phyloP scores from a whole-genome alignment of 2,113 vertebrate genomes.

The Pampusana beccarii region DNA sequence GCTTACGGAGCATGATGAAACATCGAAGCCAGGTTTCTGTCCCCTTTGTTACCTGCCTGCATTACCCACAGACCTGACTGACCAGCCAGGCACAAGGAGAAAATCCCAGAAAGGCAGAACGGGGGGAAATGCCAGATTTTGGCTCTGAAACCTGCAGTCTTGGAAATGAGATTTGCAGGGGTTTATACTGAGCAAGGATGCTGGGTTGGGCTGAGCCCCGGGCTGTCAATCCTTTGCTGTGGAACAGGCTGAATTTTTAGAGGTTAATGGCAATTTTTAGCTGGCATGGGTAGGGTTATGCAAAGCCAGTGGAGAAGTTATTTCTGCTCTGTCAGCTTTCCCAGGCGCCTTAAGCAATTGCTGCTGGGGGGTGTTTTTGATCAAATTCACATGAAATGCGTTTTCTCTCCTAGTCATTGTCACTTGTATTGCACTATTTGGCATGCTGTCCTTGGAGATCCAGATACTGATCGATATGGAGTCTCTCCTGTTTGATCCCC shows the following conservation, averaged over 20 bases:
- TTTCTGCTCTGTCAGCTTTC: slow-evolving; percentile 31
- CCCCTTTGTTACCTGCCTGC: background rate
- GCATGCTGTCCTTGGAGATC: background rate
- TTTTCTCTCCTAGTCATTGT: background rate
- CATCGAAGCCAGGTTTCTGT: background rate
- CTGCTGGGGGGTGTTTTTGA: background rate
- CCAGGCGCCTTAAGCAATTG: background rate
- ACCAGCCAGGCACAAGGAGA: background rate
- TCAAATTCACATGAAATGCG: background rate
- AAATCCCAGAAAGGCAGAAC: background rate
- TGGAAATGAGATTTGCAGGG: background rate
- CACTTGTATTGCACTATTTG: background rate
- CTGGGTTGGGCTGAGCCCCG: background rate
- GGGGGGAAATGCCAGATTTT: background rate
- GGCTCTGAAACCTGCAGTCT: background rate
- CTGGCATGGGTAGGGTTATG: background rate
- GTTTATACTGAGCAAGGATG: background rate
- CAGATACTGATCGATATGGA: background rate
- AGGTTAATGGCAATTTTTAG: background rate
- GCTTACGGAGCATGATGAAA: background rate
- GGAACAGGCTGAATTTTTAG: background rate
- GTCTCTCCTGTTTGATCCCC: background rate
- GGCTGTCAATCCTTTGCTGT: background rate
- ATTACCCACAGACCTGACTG: background rate
- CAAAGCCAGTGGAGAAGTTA: background rate